Conservation (phyloP, 2,797 vertebrate genomes). For the Macroramphosus scolopax region DNA sequence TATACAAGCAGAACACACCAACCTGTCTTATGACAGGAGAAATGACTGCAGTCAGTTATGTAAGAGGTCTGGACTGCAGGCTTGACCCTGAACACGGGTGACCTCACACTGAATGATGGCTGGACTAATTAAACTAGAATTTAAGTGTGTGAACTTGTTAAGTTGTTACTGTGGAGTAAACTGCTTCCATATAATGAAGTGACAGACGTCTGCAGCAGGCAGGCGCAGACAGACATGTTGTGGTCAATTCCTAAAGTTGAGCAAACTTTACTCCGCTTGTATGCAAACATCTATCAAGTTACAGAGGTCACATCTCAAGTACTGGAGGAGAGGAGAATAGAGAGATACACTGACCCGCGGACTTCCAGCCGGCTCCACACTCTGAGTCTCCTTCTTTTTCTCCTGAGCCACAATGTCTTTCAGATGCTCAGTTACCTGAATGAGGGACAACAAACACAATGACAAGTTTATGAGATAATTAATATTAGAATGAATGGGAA, state of each 20-base stretch:
- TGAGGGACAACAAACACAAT: constrained; percentile 17
- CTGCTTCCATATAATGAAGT: too few relatives aligned
- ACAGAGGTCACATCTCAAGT: too few relatives aligned
- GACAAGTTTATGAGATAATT: too few relatives aligned
- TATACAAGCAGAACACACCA: constrained; percentile 5
- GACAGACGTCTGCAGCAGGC: too few relatives aligned
- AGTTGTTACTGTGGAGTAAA: too few relatives aligned
- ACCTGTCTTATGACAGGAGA: constrained; percentile 6
- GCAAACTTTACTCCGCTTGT: too few relatives aligned
- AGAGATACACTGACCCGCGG: constrained; percentile 87
- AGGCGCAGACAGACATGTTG: too few relatives aligned
- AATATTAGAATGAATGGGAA: too few relatives aligned
- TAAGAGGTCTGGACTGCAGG: constrained; percentile 33
- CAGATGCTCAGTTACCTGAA: constrained; percentile 92
- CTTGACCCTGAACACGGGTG: constrained; percentile 30
- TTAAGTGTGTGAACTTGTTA: constrained; percentile 20
- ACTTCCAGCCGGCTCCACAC: constrained; percentile 82
- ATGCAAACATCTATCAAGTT: too few relatives aligned
- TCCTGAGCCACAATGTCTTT: constrained; percentile 91
- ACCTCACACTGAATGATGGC: constrained; percentile 27
- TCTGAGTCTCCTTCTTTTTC: constrained; percentile 79
- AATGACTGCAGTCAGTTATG: constrained; percentile 31
- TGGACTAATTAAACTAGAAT: constrained; percentile 33
- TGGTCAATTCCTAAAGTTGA: too few relatives aligned
- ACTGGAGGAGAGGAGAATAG: constrained; percentile 12